Evolutionary conservation across 2,888 invertebrate species (phyloP).

Genomic region (Chymomyza caudatula): DNA sequence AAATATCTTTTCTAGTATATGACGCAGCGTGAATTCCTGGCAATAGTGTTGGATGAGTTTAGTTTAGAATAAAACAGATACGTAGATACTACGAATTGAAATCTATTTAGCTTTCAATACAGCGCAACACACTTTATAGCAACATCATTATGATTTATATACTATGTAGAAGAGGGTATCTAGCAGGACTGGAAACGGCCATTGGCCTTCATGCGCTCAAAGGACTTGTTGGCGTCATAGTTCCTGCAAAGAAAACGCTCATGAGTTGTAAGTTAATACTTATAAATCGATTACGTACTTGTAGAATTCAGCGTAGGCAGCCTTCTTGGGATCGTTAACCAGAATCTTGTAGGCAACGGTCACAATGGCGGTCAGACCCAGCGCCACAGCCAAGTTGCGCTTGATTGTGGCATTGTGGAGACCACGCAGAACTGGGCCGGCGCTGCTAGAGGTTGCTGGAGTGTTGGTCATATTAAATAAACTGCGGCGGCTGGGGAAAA

Average conservation of each 20-base stretch:
- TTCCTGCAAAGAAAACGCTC: conserved; percentile 56
- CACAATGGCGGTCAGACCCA: conserved; percentile 74
- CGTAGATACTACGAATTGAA: conserved; percentile 42
- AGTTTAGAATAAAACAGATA: conserved; percentile 16
- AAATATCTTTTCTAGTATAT: too few relatives aligned
- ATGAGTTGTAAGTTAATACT: background rate
- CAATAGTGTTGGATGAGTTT: too few relatives aligned
- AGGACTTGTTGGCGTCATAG: conserved; percentile 77
- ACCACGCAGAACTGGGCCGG: conserved; percentile 85
- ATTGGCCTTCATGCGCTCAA: conserved; percentile 77
- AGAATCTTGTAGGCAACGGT: conserved; percentile 79
- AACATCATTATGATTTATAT: conserved; percentile 52
- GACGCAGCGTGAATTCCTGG: too few relatives aligned
- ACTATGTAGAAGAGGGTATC: conserved; percentile 34
- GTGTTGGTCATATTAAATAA: conserved; percentile 65
- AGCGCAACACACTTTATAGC: conserved; percentile 45
- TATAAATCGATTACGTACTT: conserved; percentile 80
- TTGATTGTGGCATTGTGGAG: conserved; percentile 83
- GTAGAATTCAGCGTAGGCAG: conserved; percentile 86
- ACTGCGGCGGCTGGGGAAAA: conserved; percentile 20
- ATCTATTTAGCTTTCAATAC: conserved; percentile 60
- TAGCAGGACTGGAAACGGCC: conserved; percentile 78
- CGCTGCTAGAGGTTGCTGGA: conserved; percentile 71
- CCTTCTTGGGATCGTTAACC: conserved; percentile 80
- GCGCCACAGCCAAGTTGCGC: conserved; percentile 80